Base-by-base conservation (phyloP, 2,888 invertebrate species). In the Eupithecia exiguata region DNA sequence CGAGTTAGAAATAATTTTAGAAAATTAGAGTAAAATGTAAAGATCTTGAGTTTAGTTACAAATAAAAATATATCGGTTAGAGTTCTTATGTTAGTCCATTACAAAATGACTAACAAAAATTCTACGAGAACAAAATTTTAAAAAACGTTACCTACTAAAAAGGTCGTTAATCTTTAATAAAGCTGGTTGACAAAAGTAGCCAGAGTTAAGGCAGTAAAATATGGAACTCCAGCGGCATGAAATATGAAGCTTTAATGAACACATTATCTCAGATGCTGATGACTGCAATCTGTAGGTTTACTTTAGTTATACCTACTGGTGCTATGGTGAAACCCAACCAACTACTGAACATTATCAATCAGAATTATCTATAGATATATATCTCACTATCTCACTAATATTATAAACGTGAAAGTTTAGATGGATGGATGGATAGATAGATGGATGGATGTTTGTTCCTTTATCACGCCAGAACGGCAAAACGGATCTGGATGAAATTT, bases 161-260 rank as follows among this genome's bases (percentile, higher is more conserved):
- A 61, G 7, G 30, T 10, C 58, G 18, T 62, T 35, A 61, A 30
- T 36, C 12, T 65, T 38, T 38, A n/a, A 35, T 63, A 18, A 18
- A 63, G 1, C 38, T n/a, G 38, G n/a, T 62, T 18, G 16, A 36
- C 38, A 61, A 74, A 74, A 62, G 63, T 68, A 72, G 61, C 66
- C 43, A 61, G 61, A 67, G 38, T 69, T 74, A 66, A 58, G 67
- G 58, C 43, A 63, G 69, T 69, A 66, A 70, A 70, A 70, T 74
- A 74, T 69, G 61, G 58, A 14, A 49, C 70, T 74, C 61, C 58
- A 73, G 58, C 69, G 53, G 58, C 68, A 71, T 71, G 72, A 71
- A 74, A 71, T 74, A 74, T 74, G 72, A 30, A 25, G 62, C 61
- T 25, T 62, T 74, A 74, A 74, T 74, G 62, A 69, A 62, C 69